Evolutionary conservation across 2,888 invertebrate genomes (phyloP).

Genomic region (Xanthia icteritia): DNA sequence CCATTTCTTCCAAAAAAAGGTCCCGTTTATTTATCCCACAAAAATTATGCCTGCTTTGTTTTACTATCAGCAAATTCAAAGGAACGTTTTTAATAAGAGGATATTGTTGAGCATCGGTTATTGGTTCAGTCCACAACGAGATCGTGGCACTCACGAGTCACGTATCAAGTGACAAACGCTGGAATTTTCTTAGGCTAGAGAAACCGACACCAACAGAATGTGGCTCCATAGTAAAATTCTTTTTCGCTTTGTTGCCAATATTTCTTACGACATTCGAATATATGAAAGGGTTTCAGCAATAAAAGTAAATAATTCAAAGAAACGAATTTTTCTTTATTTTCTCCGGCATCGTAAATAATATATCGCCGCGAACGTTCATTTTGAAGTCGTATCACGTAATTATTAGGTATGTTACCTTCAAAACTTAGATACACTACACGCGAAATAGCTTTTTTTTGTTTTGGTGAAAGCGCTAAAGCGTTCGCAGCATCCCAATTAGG

Average conservation of each 20-base stretch:
- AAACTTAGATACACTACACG: conserved; percentile 57
- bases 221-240: conserved; percentile 60
- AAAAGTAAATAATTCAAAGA: conserved; percentile 60
- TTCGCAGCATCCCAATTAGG: conserved; percentile 59
- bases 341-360: conserved; percentile 53
- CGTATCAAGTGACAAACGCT: conserved; percentile 61
- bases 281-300: conserved; percentile 52
- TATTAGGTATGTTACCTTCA: conserved; percentile 62
- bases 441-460: conserved; percentile 54
- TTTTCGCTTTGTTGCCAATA: conserved; percentile 63
- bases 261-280: conserved; percentile 60
- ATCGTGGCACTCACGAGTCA: conserved; percentile 49
- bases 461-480: conserved; percentile 43
- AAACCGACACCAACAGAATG: conserved; percentile 63
- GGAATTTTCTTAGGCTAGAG: conserved; percentile 62
- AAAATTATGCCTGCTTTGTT: conserved; percentile 28
- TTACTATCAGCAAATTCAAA: conserved; percentile 26
- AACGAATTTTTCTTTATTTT: conserved; percentile 58
- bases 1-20: not conserved
- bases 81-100: conserved; percentile 46
- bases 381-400: conserved; percentile 60
- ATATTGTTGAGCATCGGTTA: conserved; percentile 44
- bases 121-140: conserved; percentile 55
- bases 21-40: conserved; percentile 7
- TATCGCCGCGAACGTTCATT: conserved; percentile 37